Conservation (phyloP, 2,113 vertebrate genomes). For the Chauna torquata region DNA sequence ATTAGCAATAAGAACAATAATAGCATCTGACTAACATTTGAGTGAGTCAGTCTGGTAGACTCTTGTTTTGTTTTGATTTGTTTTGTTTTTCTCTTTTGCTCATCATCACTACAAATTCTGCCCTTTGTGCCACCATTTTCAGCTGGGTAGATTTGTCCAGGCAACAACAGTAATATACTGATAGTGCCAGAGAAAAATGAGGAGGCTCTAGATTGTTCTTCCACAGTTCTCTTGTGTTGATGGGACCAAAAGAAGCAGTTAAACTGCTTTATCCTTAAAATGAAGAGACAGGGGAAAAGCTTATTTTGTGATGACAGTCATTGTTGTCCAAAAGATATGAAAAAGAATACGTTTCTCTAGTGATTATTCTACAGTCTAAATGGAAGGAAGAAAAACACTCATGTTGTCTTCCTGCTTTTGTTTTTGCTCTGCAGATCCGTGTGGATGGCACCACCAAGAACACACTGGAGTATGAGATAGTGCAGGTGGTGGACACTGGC, state of each 20-base stretch:
- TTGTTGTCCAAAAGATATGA: neutral
- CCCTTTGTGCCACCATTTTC: neutral
- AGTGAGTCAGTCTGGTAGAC: conserved; percentile 2
- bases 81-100: neutral
- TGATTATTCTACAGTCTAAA: neutral
- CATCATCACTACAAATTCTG: neutral
- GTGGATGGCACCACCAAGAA: conserved; percentile 88
- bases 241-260: neutral
- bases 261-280: neutral
- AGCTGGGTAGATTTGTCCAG: neutral
- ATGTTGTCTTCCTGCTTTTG: neutral
- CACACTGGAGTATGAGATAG: conserved; percentile 90
- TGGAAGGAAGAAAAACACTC: neutral
- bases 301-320: neutral
- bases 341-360: neutral
- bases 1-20: conserved; percentile 42
- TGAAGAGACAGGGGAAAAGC: neutral
- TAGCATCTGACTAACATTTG: neutral
- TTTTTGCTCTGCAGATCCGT: conserved; percentile 81
- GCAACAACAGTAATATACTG: neutral
- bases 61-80: no score
- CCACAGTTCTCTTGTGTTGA: neutral
- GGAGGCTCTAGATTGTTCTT: neutral
- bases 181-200: neutral
- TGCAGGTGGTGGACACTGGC: conserved; percentile 90